These are phyloP conservation scores for Leptarthrus brevirostris DNA, from an alignment of 2,888 invertebrate species.

Conservation along the genomic window DNA sequence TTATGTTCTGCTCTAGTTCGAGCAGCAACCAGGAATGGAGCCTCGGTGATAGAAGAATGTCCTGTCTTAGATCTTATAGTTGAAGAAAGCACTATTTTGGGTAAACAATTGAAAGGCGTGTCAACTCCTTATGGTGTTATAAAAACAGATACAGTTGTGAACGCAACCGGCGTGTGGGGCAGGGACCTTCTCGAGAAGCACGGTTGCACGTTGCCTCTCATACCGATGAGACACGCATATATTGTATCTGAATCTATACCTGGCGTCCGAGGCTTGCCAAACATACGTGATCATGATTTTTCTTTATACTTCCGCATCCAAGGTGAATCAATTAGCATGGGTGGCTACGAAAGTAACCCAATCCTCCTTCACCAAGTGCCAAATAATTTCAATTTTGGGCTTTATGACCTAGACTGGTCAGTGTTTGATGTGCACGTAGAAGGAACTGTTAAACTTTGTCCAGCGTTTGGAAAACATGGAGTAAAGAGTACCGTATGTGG, in stretches of 20 bases:
- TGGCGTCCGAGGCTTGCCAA: constrained; percentile 80
- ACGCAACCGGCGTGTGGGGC: constrained; percentile 82
- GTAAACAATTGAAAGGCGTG: constrained; percentile 78
- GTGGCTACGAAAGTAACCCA: constrained; percentile 90
- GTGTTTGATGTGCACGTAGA: constrained; percentile 82
- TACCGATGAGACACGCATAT: constrained; percentile 90
- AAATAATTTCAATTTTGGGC: constrained; percentile 81
- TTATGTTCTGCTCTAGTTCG: constrained; percentile 79
- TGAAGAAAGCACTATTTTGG: constrained; percentile 68
- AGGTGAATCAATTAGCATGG: constrained; percentile 84
- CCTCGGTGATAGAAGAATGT: constrained; percentile 80
- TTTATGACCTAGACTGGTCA: constrained; percentile 90
- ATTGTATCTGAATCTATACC: constrained; percentile 84
- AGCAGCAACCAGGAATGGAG: constrained; percentile 78
- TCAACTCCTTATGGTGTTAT: constrained; percentile 78
- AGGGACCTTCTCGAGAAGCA: constrained; percentile 71
- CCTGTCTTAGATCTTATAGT: constrained; percentile 78
- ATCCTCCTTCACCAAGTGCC: constrained; percentile 81
- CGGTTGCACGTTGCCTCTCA: constrained; percentile 75
- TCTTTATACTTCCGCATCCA: constrained; percentile 85
- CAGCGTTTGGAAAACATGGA: constrained; percentile 78
- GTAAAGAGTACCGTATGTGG: constrained; percentile 90
- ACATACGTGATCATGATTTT: constrained; percentile 87
- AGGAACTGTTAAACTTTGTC: constrained; percentile 79
- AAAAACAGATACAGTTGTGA: constrained; percentile 81